A percentile compares a stretch with the other conserved stretches of the same genome.
Evolutionary conservation across 2,888 invertebrate genomes (phyloP).

Genomic region (Cynaeus angustus): DNA sequence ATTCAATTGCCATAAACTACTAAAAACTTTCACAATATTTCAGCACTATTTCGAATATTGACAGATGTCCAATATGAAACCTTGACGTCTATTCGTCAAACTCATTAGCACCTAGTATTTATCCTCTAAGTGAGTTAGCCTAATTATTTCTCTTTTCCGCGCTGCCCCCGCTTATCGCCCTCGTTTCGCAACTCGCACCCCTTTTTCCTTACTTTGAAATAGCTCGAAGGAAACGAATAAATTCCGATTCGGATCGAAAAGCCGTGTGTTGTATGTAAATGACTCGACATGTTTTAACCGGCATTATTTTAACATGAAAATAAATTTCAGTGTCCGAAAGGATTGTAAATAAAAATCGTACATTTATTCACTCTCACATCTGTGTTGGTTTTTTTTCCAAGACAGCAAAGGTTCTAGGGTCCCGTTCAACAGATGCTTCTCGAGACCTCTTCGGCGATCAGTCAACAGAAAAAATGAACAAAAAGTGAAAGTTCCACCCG

Average conservation of each 20-base stretch:
- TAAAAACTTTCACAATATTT: too few species aligned
- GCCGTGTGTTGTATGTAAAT: constrained; percentile 50
- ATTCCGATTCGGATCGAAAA: constrained; percentile 49
- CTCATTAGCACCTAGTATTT: too few species aligned
- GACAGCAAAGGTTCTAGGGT: not conserved
- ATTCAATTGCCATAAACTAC: too few species aligned
- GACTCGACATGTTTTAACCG: constrained; percentile 43
- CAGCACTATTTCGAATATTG: too few species aligned
- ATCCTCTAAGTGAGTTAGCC: too few species aligned
- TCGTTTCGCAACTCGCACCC: constrained; percentile 38
- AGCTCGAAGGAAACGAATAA: constrained; percentile 49
- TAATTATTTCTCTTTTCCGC: not conserved
- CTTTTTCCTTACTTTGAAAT: constrained; percentile 43
- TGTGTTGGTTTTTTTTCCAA: constrained; percentile 11
- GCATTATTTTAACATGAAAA: constrained; percentile 38
- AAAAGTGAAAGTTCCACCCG: constrained; percentile 60
- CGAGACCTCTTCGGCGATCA: constrained; percentile 27
- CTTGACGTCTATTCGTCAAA: too few species aligned
- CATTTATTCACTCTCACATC: not conserved
- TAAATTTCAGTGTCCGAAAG: constrained; percentile 42
- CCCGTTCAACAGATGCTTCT: constrained; percentile 40
- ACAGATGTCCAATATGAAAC: too few species aligned
- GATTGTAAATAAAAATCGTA: constrained; percentile 45
- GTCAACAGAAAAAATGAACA: constrained; percentile 57
- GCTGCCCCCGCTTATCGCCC: not conserved